Evolutionary conservation across 2,797 vertebrate genomes (phyloP), one percentile per base, ranked within the genome.

Genomic region (Cryptoblepharus egeriae): DNA sequence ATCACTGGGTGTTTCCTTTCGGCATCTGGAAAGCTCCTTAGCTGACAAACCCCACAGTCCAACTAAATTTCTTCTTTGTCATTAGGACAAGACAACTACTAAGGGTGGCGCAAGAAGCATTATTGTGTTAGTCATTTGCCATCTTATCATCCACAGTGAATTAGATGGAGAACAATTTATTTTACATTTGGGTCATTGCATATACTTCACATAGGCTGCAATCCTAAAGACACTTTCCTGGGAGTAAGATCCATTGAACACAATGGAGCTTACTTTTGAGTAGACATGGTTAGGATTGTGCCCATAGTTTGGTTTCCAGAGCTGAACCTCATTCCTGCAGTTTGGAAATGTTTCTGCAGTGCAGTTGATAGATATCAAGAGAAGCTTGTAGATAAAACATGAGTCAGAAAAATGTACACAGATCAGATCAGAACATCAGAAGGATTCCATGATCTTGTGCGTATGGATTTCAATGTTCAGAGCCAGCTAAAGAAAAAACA

Each of bases 51-150:
- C 79, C 30, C 0, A 0, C 58, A 76, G 83, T 81, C 45, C 39
- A 77, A 16, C 65, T 28, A 81, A 77, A 57, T 82, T 90, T 92
- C 88, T 80, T 93, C 82, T 88, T 88, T 84, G 74, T 84, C 85
- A 81, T 55, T 64, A 15, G 60, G 75, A 76, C 74, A 69, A 88
- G 81, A 86, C 64, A 86, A 65, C 60, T 88, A 88, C 79, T 90
- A 76, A 81, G 45, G 72, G 52, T 70, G 73, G 60, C 30, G 85
- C 63, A 58, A 84, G 70, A 52, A 32, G 61, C 69, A 2, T 63
- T 1, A 37, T 15, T 18, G 10, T n/a, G 61, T 15, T 84, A 35
- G n/a, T 77, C 70, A 45, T 63, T 79, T 65, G 24, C 79, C 61
- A 39, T 24, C 18, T 82, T 74, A 15, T 45, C 37, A 12, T 45